Conservation (phyloP, 2,888 invertebrate species). For the Athetis lepigone region DNA sequence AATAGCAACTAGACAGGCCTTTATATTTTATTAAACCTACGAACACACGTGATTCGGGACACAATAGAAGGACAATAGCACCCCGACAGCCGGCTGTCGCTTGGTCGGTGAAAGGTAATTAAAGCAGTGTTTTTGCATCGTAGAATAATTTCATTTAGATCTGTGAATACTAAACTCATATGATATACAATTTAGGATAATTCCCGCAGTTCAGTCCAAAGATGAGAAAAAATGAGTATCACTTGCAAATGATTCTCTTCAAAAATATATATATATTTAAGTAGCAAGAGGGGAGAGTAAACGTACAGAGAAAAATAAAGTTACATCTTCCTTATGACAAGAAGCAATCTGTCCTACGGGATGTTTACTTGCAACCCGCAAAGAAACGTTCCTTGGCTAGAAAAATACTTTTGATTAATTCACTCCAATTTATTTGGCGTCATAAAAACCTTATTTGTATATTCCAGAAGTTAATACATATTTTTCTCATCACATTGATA, state of each 20-base stretch:
- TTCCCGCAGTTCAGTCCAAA: constrained; percentile 14
- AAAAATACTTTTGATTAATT: constrained; percentile 80
- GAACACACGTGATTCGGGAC: no score
- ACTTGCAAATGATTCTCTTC: constrained; percentile 33
- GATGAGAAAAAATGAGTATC: constrained; percentile 2
- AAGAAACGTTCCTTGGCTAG: constrained; percentile 72
- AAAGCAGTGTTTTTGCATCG: not conserved
- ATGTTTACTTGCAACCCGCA: constrained; percentile 75
- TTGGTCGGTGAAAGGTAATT: no score
- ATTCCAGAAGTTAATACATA: constrained; percentile 60
- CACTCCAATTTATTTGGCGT: constrained; percentile 72
- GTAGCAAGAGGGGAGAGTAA: constrained; percentile 4
- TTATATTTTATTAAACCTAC: no score
- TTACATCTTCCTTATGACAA: constrained; percentile 70
- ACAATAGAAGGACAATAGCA: no score
- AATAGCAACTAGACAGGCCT: not conserved
- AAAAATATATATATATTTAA: constrained; percentile 19
- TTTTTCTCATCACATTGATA: constrained; percentile 56
- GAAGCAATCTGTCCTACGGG: constrained; percentile 69
- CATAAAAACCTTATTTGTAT: constrained; percentile 62
- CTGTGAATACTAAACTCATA: not conserved
- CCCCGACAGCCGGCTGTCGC: no score
- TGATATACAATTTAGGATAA: not conserved
- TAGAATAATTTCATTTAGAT: constrained; percentile 5
- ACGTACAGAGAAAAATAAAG: constrained; percentile 54